Percentiles rank a stretch among this genome's conserved stretches.
Evolutionary conservation across 2,797 vertebrate species (phyloP).

Genomic region (Echiichthys vipera): DNA sequence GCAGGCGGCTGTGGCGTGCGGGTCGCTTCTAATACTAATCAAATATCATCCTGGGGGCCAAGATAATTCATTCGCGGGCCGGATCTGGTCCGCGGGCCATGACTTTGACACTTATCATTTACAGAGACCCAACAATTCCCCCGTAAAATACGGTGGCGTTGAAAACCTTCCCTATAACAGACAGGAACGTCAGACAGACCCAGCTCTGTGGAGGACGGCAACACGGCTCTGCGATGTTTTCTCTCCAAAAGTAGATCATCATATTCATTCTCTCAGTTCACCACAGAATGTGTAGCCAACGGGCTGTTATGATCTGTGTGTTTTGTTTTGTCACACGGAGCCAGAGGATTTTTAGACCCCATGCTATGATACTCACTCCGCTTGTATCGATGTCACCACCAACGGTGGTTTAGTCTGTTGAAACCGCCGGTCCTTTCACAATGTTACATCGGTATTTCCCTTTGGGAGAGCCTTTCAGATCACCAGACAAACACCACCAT

Average conservation of each 20-base stretch:
- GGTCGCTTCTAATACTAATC: no score
- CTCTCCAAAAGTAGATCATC: not conserved
- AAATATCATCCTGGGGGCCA: no score
- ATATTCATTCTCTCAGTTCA: not conserved
- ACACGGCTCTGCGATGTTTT: not conserved
- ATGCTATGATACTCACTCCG: slow-evolving; percentile 1
- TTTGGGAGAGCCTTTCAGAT: slow-evolving; percentile 35
- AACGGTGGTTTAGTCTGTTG: slow-evolving; percentile 32
- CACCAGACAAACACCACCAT: slow-evolving; percentile 29
- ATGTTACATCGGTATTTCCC: slow-evolving; percentile 55
- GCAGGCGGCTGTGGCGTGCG: no score
- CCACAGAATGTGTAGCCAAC: not conserved
- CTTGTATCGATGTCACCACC: slow-evolving; percentile 54
- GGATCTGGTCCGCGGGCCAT: no score
- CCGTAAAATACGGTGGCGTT: no score
- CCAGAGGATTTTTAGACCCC: slow-evolving; percentile 7
- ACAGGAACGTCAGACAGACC: no score
- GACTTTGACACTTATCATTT: no score
- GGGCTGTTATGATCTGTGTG: slow-evolving; percentile 19
- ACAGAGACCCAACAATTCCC: no score
- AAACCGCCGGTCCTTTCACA: slow-evolving; percentile 29
- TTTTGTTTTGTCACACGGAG: slow-evolving; percentile 16
- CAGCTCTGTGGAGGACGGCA: no score
- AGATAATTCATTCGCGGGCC: no score
- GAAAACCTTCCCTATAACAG: no score